These are phyloP conservation scores for Amphilophus citrinellus DNA, from an alignment of 2,113 vertebrate species.

Conservation along the genomic window DNA sequence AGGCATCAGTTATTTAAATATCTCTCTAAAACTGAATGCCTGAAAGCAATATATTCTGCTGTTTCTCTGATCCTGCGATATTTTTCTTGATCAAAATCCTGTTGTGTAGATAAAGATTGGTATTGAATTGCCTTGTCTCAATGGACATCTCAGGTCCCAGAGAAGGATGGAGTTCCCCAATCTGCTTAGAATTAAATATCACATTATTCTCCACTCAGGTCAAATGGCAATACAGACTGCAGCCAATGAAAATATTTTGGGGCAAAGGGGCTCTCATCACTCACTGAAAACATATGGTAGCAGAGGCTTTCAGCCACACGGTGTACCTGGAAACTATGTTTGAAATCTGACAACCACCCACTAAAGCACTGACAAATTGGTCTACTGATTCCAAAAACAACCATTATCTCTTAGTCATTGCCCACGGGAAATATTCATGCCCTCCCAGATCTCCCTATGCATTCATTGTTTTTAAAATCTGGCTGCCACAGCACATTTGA, in stretches of 20 bases:
- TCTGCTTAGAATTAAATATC: not conserved
- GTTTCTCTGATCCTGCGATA: not conserved
- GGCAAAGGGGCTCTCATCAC: conserved; percentile 35
- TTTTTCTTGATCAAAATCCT: not conserved
- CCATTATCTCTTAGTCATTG: conserved; percentile 5
- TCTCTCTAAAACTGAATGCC: not conserved
- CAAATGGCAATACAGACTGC: conserved; percentile 3
- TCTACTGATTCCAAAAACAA: conserved; percentile 36
- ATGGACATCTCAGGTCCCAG: not conserved
- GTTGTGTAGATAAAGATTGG: not conserved
- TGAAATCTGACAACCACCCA: conserved; percentile 21
- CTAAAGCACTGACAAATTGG: conserved; percentile 55
- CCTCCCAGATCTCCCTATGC: conserved; percentile 7
- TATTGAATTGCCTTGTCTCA: not conserved
- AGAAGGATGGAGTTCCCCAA: not conserved
- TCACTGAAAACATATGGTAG: conserved; percentile 38
- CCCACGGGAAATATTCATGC: conserved; percentile 26
- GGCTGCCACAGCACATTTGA: not conserved
- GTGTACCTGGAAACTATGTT: conserved; percentile 48
- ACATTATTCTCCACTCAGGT: conserved; percentile 9
- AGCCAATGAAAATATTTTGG: conserved; percentile 65
- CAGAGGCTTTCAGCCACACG: conserved; percentile 14
- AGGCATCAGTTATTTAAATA: not conserved
- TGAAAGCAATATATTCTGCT: not conserved
- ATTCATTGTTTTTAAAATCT: conserved; percentile 32